Conservation (phyloP, 1,140 invertebrate genomes). For the Pogonus chalceus region DNA sequence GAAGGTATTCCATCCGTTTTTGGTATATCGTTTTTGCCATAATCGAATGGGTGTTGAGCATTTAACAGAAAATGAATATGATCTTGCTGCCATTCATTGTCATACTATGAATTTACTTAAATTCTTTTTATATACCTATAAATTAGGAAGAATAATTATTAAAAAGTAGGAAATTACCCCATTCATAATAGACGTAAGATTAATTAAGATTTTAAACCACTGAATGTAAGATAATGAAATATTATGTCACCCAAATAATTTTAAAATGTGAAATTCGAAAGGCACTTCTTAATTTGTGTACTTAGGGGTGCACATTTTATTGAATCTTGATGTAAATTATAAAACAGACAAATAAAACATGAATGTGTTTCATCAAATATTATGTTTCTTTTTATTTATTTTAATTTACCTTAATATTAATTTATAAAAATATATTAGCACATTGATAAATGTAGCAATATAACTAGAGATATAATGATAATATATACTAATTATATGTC, state of each 20-base stretch:
- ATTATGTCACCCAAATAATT: neutral
- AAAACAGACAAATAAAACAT: too few species aligned
- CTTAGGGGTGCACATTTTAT: neutral
- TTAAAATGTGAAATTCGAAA: neutral
- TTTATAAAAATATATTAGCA: too few species aligned
- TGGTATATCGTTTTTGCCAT: neutral
- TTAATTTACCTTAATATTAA: too few species aligned
- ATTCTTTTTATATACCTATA: conserved; percentile 2
- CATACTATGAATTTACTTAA: too few species aligned
- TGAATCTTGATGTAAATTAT: neutral
- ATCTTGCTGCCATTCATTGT: neutral
- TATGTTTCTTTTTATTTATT: too few species aligned
- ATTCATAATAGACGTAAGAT: neutral
- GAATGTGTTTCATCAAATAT: too few species aligned
- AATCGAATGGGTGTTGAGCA: neutral
- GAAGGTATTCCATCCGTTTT: too few species aligned
- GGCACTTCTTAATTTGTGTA: neutral
- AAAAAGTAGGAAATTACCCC: neutral
- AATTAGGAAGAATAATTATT: too few species aligned
- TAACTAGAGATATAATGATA: too few species aligned
- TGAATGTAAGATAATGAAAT: neutral
- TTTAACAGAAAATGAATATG: neutral
- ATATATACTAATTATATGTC: too few species aligned
- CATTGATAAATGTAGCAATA: too few species aligned
- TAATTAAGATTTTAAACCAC: neutral